These are phyloP conservation scores for Girardinus metallicus DNA, from an alignment of 2,797 vertebrate species.

Conservation along the genomic window DNA sequence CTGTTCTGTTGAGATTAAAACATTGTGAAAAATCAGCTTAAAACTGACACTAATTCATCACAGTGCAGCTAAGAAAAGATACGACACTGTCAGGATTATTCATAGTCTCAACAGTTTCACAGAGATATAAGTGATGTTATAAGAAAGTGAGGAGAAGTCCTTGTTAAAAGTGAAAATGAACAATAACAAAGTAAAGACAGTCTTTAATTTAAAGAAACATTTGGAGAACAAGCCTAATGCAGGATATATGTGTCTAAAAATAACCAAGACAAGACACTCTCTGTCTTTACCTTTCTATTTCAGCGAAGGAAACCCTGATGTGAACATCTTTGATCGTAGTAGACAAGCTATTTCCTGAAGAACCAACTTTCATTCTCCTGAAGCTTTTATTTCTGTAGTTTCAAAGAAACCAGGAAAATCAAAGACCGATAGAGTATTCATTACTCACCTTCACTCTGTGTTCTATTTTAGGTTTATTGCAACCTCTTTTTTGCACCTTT, in stretches of 20 bases:
- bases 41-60: neutral
- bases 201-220: neutral
- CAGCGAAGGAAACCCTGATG: neutral
- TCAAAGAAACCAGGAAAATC: neutral
- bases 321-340: neutral
- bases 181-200: neutral
- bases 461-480: neutral
- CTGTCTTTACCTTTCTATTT: neutral
- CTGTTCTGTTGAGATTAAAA: neutral
- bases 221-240: neutral
- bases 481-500: slow-evolving; percentile 5
- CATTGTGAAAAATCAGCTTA: neutral
- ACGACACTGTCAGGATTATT: neutral
- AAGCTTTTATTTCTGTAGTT: neutral
- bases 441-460: neutral
- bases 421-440: neutral
- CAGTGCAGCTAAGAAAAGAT: neutral
- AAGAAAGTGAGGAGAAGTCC: neutral
- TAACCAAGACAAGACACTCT: neutral
- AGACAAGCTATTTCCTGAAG: neutral
- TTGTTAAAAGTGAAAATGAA: neutral
- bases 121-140: neutral
- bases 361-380: neutral
- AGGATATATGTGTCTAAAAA: neutral
- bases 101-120: neutral